Evolutionary conservation across 2,797 vertebrate species (phyloP), one percentile per base, ranked within the genome.

Genomic region (Pipistrellus pipistrellus): DNA sequence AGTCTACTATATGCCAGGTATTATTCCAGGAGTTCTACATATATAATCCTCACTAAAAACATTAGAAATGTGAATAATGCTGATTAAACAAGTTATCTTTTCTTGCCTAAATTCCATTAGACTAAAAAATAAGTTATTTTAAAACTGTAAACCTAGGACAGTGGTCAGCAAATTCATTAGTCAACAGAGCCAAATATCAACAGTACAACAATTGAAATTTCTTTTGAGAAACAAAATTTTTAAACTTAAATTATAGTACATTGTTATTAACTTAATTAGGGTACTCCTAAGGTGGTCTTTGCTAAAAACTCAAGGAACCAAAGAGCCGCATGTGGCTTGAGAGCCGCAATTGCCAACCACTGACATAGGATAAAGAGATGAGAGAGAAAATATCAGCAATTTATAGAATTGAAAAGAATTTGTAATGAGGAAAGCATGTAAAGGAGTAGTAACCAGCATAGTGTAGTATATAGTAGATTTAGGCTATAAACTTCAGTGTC

Each of bases 91-190:
- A 41, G 18, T 72, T 59, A 17, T 41, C 35, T n/a, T 64, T 86
- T 12, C 27, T 94, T 82, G 20, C 73, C 30, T 59, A 55, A 55
- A 64, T 9, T 77, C 48, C 32, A 66, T 88, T 76, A 77, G 78
- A 91, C 64, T 72, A 21, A 88, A 88, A 71, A 91, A 68, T 88
- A 53, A 90, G 41, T 76, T 44, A 66, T 73, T 95, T 75, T 35
- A 46, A 85, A 90, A 86, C 68, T n/a, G 0, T 76, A 89, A 48
- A 51, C 5, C 10, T 83, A 30, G 0, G 46, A 80, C 27, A 55
- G 20, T 55, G 20, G 8, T 55, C 20, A 8, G 53, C 2, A 55
- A 55, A 55, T 20, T 55, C 20, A 8, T 55, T 55, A 55, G 53
- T 55, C 20, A 55, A 20, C 51, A 55, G 20, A 55, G 53, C 53